Conservation (phyloP, 2,113 vertebrate species). For the Heteronetta atricapilla region DNA sequence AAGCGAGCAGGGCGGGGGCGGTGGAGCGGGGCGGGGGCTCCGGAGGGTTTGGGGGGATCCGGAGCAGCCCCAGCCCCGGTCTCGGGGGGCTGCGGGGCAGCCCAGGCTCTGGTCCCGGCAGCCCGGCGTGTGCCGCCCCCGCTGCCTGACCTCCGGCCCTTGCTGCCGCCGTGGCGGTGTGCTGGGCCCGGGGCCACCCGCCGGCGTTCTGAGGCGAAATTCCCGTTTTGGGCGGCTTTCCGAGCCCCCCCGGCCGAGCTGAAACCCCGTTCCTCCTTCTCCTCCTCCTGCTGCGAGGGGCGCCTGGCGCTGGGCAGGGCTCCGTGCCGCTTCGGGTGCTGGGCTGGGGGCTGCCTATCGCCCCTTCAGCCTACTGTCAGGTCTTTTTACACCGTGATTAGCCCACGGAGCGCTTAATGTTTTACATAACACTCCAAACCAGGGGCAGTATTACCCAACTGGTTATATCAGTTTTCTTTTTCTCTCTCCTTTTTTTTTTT, state of each 20-base stretch:
- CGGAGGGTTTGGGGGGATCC: no score
- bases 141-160: not conserved
- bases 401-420: not conserved
- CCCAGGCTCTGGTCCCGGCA: not conserved
- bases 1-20: not conserved
- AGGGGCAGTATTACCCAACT: not conserved
- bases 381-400: not conserved
- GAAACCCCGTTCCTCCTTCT: not conserved
- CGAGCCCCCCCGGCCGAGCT: not conserved
- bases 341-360: not conserved
- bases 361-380: no score
- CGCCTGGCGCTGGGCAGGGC: no score
- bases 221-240: fast-evolving
- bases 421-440: not conserved
- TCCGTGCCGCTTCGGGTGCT: no score
- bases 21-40: no score
- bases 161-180: not conserved
- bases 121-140: not conserved
- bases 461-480: not conserved
- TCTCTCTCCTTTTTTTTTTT: not conserved
- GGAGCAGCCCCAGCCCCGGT: no score
- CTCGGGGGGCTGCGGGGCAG: no score
- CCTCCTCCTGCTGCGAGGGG: no score
- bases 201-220: not conserved
- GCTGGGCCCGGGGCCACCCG: not conserved